These are phyloP conservation scores for Balaeniceps rex DNA, from an alignment of 2,113 vertebrate genomes.

Conservation along the genomic window DNA sequence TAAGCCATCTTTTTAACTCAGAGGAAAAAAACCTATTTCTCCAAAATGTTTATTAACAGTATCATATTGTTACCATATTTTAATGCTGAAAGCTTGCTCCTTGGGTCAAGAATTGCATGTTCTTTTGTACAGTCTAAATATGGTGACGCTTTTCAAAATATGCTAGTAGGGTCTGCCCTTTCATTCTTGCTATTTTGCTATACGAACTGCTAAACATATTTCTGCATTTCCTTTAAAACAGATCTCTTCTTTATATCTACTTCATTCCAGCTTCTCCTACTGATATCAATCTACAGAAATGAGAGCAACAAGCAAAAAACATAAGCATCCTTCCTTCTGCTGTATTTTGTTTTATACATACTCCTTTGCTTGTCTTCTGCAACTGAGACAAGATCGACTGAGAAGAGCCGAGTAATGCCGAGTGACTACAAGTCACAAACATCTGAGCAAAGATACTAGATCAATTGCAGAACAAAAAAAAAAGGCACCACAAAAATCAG, in stretches of 20 bases:
- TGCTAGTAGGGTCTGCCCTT: background rate
- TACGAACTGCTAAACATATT: background rate
- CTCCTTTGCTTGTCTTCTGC: background rate
- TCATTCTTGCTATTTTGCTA: background rate
- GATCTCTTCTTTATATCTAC: background rate
- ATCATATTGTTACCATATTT: background rate
- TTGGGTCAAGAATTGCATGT: background rate
- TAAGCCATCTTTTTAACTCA: background rate
- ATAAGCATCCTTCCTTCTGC: background rate
- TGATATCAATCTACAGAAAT: background rate
- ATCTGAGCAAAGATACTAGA: background rate
- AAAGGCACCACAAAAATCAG: background rate
- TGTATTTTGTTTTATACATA: background rate
- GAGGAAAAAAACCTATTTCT: background rate
- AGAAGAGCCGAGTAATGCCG: background rate
- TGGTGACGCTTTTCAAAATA: background rate
- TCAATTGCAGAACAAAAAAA: background rate
- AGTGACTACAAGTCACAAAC: background rate
- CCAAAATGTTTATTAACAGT: background rate
- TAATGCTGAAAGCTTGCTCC: background rate
- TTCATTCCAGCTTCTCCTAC: background rate
- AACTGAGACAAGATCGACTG: background rate
- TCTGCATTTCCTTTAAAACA: background rate
- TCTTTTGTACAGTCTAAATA: slow-evolving; percentile 16
- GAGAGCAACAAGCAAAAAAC: background rate